Percentiles rank a stretch among this genome's conserved stretches.
phyloP scores from a whole-genome alignment of 2,113 vertebrate genomes.

The Uria lomvia region DNA sequence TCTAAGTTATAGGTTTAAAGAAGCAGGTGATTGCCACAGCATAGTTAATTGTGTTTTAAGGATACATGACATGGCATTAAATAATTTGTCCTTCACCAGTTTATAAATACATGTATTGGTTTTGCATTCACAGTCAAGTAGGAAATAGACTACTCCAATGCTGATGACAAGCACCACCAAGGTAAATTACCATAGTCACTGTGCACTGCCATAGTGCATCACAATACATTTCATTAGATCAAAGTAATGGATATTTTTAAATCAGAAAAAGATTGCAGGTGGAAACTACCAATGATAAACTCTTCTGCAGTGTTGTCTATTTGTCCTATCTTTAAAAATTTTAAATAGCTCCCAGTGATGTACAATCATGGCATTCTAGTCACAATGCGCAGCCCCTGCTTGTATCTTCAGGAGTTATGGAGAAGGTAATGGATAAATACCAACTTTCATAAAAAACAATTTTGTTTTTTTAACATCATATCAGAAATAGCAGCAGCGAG shows the following conservation, averaged over 20 bases:
- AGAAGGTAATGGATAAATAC: not conserved
- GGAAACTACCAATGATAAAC: not conserved
- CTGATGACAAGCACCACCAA: not conserved
- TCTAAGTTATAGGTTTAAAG: not conserved
- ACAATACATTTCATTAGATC: not conserved
- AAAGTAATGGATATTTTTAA: not conserved
- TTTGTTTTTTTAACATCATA: not conserved
- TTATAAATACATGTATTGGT: not conserved
- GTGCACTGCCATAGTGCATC: not conserved
- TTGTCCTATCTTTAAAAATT: not conserved
- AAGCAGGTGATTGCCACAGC: not conserved
- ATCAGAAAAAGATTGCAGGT: not conserved
- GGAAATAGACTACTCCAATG: not conserved
- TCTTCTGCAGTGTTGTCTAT: not conserved
- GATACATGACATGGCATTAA: not conserved
- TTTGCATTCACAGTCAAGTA: not conserved
- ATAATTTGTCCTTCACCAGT: not conserved
- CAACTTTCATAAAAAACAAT: accelerated
- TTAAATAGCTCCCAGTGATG: not conserved
- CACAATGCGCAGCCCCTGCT: not conserved
- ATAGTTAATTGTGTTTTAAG: not conserved
- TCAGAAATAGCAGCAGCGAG: not conserved
- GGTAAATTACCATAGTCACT: not conserved
- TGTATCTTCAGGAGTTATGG: not conserved
- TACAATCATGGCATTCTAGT: not conserved